Conservation (phyloP, 1,140 invertebrate genomes). For the Macrosteles quadrilineatus region DNA sequence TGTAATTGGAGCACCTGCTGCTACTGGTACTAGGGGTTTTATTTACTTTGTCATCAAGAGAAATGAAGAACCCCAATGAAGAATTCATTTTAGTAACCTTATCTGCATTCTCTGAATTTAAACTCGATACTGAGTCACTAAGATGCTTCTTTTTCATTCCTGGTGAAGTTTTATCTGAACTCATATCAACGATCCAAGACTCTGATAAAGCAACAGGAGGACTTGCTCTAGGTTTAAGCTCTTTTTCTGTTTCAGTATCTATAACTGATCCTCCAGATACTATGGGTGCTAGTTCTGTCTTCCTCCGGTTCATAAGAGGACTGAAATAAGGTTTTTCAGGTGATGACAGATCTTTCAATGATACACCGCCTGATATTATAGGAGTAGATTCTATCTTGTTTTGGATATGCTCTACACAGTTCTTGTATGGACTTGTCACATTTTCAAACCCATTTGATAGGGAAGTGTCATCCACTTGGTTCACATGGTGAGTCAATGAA, state of each 20-base stretch:
- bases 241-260: conserved; percentile 44
- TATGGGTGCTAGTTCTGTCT: conserved; percentile 44
- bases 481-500: too few species aligned
- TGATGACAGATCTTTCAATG: conserved; percentile 38
- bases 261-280: conserved; percentile 47
- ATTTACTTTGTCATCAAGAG: conserved; percentile 38
- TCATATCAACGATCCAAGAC: conserved; percentile 66
- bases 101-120: conserved; percentile 14
- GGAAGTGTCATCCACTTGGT: too few species aligned
- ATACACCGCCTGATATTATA: conserved; percentile 59
- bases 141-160: conserved; percentile 18
- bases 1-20: not conserved
- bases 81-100: conserved; percentile 30
- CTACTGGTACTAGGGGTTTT: not conserved
- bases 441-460: too few species aligned
- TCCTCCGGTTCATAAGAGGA: conserved; percentile 40
- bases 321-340: conserved; percentile 36
- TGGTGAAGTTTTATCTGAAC: conserved; percentile 46
- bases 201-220: conserved; percentile 47
- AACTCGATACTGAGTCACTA: conserved; percentile 18
- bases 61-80: conserved; percentile 40
- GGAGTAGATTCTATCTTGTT: conserved; percentile 59
- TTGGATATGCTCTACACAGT: conserved; percentile 42
- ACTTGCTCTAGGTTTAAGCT: conserved; percentile 44
- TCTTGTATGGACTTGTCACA: too few species aligned